Evolutionary conservation across 1,140 invertebrate genomes (phyloP), one percentile per base, ranked within the genome.

Genomic region (Spodoptera frugiperda): DNA sequence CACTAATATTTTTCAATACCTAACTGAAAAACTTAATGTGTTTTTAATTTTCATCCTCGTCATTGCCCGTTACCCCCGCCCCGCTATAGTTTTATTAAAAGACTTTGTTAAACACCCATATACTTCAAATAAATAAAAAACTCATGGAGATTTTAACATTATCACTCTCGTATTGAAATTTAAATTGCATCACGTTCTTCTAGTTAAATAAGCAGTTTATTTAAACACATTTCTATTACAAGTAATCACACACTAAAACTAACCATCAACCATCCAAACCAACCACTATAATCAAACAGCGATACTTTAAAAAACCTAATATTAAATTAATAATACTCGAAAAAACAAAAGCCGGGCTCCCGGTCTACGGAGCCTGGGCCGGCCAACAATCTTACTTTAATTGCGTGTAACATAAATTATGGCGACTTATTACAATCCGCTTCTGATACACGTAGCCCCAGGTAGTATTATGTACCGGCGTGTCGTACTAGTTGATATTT

Each of bases 361-460:
- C 76, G 81, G 59, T 12, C 76, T 82, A 63, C 77, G 57, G 79
- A 74, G 77, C 33, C 78, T 54, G 79, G 83, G 80, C 81, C 76
- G 76, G 30, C 59, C 84, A 87, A 91, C 92, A 90, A 91, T 93
- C 90, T 93, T 90, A 91, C 89, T 92, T 93, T 93, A 93, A 93
- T 92, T 92, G 90, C 92, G 84, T 89, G 87, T 87, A 90, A 92
- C 91, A 92, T 93, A 91, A 93, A 92, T 93, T 92, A 93, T 83
- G 72, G 73, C 81, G 90, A 93, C 91, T 92, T 92, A 93, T 92
- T 92, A 91, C 91, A 88, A 90, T 85, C 87, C 84, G 86, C 89
- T 91, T 86, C 89, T 83, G 85, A 89, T 90, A 90, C 89, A 82
- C 77, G 77, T 71, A 79, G 85, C 80, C 82, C 53, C 77, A 77